Evolutionary conservation across 2,888 invertebrate genomes (phyloP), one percentile per base, ranked within the genome.

Genomic region (Nowickia ferox): DNA sequence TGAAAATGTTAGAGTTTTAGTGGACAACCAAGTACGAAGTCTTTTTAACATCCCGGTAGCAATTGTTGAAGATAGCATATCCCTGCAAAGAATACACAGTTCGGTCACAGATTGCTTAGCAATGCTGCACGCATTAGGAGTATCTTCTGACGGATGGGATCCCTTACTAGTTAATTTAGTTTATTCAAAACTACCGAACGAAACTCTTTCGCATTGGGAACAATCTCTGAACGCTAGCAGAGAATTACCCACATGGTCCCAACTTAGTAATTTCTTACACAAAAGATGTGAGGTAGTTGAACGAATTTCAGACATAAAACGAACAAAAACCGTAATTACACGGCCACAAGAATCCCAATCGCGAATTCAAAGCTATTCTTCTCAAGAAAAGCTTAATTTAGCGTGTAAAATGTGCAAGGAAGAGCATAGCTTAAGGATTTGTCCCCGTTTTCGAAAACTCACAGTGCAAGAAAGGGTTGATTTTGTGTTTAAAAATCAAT

Each of bases 21-120:
- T 74, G 1, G 85, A 81, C 19, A 81, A 72, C 9, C 77, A 84
- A 74, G 17, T 74, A 1, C 40, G 57, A 69, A 63, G 9, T 17
- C 48, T 83, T 1, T 63, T 78, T 51, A 72, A 74, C 13, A 46
- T 81, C 1, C 51, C 57, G 2, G 5, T 2, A 3, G 61, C 61
- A 9, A 10, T 9, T 9, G 5, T 15, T 1, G 79, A 79, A 19
- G 63, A 79, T 42, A 71, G 71, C 22, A 69, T 72, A 13, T 30
- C 66, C 1, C 15, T 69, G 1, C 69, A 61, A 51, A 30, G 48
- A 42, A 38, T 78, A 3, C 61, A 79, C 13, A 22, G 22, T 10
- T 17, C 79, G 1, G 51, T 79, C 1, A 65, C 61, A 42, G 61
- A 79, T 22, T 79, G 55, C 22, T 44, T 79, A 13, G 10, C 59